A percentile compares a stretch with the other conserved stretches of the same genome.
phyloP scores from a whole-genome alignment of 2,888 invertebrate species.

The Steinernema carpocapsae region DNA sequence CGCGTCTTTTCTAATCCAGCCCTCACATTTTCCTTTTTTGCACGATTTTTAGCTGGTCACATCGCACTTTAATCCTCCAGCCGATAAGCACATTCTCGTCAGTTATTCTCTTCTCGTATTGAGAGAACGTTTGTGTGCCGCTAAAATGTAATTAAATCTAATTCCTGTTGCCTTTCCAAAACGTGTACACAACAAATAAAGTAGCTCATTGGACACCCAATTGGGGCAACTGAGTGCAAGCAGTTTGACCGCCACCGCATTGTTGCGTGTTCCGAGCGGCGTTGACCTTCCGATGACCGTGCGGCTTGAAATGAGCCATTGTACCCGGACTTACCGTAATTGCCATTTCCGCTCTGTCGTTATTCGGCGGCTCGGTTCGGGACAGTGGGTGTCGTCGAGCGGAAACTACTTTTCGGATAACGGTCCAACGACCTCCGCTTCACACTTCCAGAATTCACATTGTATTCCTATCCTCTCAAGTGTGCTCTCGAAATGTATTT shows the following conservation, averaged over 20 bases:
- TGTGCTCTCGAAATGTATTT: not conserved
- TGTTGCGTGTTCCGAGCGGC: not conserved
- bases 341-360: conserved; percentile 2
- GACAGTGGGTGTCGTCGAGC: not conserved
- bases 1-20: not conserved
- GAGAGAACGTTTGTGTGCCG: conserved; percentile 28
- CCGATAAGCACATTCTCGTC: conserved; percentile 2
- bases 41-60: conserved; percentile 11
- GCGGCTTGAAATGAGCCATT: conserved; percentile 19
- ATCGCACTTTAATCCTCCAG: not conserved
- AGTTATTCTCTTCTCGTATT: not conserved
- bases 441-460: not conserved
- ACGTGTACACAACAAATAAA: conserved; percentile 31
- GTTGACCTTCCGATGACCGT: conserved; percentile 15
- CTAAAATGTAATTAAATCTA: conserved; percentile 6
- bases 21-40: not conserved
- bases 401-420: not conserved
- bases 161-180: not conserved
- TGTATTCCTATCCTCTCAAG: not conserved
- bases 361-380: not conserved
- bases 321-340: conserved; percentile 19
- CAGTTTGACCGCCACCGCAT: not conserved
- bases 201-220: too few relatives aligned
- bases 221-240: not conserved
- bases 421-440: not conserved